Conservation (phyloP, 2,888 invertebrate genomes). For the Apamea crenata region DNA sequence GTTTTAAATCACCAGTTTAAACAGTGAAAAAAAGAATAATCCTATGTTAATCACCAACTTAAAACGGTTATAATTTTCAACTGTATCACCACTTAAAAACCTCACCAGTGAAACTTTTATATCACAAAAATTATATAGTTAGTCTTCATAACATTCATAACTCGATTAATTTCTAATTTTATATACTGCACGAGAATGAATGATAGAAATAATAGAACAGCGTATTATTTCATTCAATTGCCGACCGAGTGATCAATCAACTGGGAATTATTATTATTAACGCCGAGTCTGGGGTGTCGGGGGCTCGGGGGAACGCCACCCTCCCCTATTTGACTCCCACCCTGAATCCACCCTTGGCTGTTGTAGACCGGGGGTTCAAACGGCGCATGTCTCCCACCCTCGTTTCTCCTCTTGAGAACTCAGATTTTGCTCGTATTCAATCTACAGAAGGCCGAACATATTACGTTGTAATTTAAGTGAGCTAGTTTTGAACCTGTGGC, state of each 20-base stretch:
- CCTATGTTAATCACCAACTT: conserved; percentile 3
- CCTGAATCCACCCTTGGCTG: conserved; percentile 25
- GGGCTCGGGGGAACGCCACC: conserved; percentile 17
- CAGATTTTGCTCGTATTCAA: background rate
- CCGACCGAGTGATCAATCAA: conserved; percentile 11
- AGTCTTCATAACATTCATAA: background rate
- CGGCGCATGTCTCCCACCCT: conserved; percentile 17
- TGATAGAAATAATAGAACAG: background rate
- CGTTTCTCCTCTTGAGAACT: conserved; percentile 21
- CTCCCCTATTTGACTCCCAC: conserved; percentile 21
- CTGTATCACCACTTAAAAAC: background rate
- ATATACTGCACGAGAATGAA: background rate
- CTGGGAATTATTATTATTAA: conserved; percentile 51
- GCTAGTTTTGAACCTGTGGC: background rate
- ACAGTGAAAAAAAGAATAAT: background rate
- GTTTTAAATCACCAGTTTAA: background rate
- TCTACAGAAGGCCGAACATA: background rate
- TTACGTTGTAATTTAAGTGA: background rate
- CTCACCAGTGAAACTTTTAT: background rate
- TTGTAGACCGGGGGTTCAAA: background rate
- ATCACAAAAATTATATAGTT: background rate
- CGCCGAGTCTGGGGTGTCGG: conserved; percentile 6
- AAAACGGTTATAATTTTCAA: background rate
- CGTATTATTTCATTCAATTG: background rate
- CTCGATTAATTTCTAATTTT: background rate